Percentiles rank a stretch among this genome's conserved stretches.
Evolutionary conservation across 2,888 invertebrate genomes (phyloP).

Genomic region (Cephalotes varians): DNA sequence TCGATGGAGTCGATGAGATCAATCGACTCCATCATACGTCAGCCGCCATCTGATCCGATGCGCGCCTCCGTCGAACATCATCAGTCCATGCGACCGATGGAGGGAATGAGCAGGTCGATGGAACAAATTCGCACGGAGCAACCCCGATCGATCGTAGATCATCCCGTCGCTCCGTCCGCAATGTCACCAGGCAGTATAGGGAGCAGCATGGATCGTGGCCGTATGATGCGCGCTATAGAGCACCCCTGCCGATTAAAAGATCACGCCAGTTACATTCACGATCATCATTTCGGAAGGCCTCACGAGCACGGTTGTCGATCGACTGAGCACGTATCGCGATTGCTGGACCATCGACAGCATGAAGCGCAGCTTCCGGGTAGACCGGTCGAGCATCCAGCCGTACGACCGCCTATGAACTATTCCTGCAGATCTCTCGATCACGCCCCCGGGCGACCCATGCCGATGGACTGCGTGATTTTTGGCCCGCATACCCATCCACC

Average conservation of each 20-base stretch:
- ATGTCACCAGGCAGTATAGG: conserved; percentile 67
- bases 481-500: conserved; percentile 87
- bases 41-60: conserved; percentile 71
- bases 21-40: conserved; percentile 82
- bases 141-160: conserved; percentile 75
- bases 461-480: conserved; percentile 86
- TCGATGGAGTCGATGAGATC: conserved; percentile 85
- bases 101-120: conserved; percentile 74
- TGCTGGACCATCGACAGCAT: conserved; percentile 81
- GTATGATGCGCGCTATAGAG: conserved; percentile 80
- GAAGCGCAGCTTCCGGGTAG: conserved; percentile 75
- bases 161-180: conserved; percentile 67
- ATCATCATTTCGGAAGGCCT: conserved; percentile 78
- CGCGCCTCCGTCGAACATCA: conserved; percentile 72
- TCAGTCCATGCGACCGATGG: conserved; percentile 80
- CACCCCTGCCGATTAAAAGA: conserved; percentile 83
- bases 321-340: conserved; percentile 81
- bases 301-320: conserved; percentile 83
- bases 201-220: conserved; percentile 75
- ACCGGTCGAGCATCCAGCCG: conserved; percentile 76
- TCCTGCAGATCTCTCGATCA: conserved; percentile 83
- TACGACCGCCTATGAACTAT: conserved; percentile 78
- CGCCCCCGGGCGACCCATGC: conserved; percentile 86
- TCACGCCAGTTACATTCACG: conserved; percentile 79
- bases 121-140: conserved; percentile 74